Base-by-base conservation (phyloP, 2,113 vertebrate species). In the Phocoena sinus region DNA sequence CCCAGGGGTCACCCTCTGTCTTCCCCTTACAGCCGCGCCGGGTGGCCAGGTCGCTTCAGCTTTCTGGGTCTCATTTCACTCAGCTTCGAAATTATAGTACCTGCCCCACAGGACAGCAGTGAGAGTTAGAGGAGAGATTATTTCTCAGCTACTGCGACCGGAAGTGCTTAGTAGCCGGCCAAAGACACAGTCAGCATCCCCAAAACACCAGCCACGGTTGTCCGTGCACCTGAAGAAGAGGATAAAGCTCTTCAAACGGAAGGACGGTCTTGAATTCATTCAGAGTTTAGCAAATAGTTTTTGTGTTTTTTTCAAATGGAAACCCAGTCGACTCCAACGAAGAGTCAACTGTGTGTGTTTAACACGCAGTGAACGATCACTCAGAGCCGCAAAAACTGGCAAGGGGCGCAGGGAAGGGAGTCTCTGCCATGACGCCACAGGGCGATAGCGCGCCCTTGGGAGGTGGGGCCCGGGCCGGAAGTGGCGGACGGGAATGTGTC, bases 361-460 rank as follows among this genome's bases (percentile, higher is more conserved):
- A 26, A 74, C 94, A 65, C 6, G 0, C 56, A 50, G 41, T 31
- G 36, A 50, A 20, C 2, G 3, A 31, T 14, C 44, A 31, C 33
- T 62, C 23, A 36, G 8, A 28, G 33, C 58, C 67, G 56, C 12
- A 20, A 47, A 38, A 36, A 58, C 58, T 26, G 20, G 26, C 21
- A 50, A 73, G 28, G 9, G 17, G n/a, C 14, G 4, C 7, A 6
- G 25, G 3, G 71, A 83, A n/a, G 31, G 13, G 15, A 71, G 20
- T 13, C 6, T 26, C 28, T 21, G 8, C 56, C 9, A 31, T n/a
- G 87, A 63, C 25, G 0, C 60, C 25, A 5, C 60, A 28, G 60
- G 60, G 25, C 10, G 10, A 28, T 62, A 25, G 26, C 9, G 3
- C 21, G 6, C 5, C 0, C 0, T 2, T 23, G 15, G 33, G 12